Evolutionary conservation across 2,888 invertebrate genomes (phyloP).

Genomic region (Anorthoa munda): DNA sequence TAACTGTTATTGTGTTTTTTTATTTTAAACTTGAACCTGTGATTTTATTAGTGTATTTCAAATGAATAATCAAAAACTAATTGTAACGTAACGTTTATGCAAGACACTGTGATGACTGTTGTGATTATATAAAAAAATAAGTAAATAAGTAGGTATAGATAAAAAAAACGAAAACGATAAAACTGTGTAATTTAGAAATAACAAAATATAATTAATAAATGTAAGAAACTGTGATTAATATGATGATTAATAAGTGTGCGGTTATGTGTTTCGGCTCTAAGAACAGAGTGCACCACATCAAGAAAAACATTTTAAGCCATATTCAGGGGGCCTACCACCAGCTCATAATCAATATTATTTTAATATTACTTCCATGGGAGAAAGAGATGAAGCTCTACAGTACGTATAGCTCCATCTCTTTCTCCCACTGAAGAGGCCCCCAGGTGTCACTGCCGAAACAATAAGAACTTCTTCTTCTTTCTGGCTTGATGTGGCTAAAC

Average conservation of each 20-base stretch:
- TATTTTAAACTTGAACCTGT: conserved; percentile 65
- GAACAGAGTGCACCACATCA: conserved; percentile 60
- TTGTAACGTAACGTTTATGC: conserved; percentile 52
- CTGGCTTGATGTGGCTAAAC: conserved; percentile 63
- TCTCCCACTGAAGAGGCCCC: no score
- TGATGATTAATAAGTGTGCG: conserved; percentile 63
- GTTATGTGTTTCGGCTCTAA: conserved; percentile 60
- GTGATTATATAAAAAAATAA: conserved; percentile 61
- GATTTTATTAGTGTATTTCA: conserved; percentile 65
- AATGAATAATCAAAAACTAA: conserved; percentile 57
- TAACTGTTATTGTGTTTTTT: conserved; percentile 65
- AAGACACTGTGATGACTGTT: conserved; percentile 56
- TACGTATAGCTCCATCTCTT: no score
- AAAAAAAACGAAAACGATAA: conserved; percentile 63
- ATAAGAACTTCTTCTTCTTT: conserved; percentile 63
- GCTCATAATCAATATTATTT: no score
- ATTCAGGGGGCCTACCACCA: conserved; percentile 29
- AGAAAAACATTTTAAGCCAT: conserved; percentile 63
- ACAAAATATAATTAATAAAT: conserved; percentile 62
- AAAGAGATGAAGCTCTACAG: no score
- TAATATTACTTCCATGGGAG: no score
- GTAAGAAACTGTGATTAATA: conserved; percentile 62
- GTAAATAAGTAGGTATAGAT: conserved; percentile 61
- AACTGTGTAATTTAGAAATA: conserved; percentile 63
- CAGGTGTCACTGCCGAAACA: conserved; percentile 62